Conservation (phyloP, 2,888 invertebrate genomes). For the Sesia apiformis region DNA sequence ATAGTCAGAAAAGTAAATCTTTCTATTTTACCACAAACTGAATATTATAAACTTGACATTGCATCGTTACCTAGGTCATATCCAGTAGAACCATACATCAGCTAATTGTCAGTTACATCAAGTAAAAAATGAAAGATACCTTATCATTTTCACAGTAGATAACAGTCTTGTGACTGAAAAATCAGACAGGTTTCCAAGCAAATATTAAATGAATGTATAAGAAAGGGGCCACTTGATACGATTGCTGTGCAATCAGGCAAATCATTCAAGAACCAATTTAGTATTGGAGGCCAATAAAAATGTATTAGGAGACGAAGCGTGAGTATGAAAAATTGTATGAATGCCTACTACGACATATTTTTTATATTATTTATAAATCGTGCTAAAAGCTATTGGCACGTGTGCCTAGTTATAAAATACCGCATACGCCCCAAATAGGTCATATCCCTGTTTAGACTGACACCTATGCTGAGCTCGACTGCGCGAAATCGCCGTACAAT, state of each 20-base stretch:
- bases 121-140: no score
- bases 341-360: background rate
- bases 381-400: slow-evolving; percentile 1
- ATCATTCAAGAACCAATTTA: background rate
- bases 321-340: no score
- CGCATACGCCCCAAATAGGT: slow-evolving; percentile 57
- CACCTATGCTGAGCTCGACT: slow-evolving; percentile 39
- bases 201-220: background rate
- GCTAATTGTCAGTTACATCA: no score
- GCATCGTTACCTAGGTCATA: no score
- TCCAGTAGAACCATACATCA: no score
- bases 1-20: no score
- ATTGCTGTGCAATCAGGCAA: background rate
- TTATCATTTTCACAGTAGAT: no score
- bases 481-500: slow-evolving; percentile 37
- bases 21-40: no score
- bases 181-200: background rate
- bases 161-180: background rate
- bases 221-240: background rate
- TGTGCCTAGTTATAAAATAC: slow-evolving; percentile 18
- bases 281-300: background rate
- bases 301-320: background rate
- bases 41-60: no score
- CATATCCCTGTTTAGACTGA: slow-evolving; percentile 53
- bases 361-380: background rate